These are phyloP conservation scores for Sisor rabdophorus DNA, from an alignment of 2,113 vertebrate genomes.

Conservation along the genomic window DNA sequence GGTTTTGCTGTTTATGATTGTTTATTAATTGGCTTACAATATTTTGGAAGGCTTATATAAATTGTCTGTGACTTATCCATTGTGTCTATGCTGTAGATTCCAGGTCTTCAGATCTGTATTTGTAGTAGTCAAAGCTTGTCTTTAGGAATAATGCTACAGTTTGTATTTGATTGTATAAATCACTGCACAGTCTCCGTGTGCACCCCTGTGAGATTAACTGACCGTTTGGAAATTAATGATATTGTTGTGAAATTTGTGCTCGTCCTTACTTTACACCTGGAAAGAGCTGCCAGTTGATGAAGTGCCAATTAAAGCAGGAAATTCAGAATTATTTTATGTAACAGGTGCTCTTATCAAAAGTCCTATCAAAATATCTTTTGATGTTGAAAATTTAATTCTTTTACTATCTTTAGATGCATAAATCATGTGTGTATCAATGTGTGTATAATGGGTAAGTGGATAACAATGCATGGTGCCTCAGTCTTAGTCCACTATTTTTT, in stretches of 20 bases:
- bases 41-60: not conserved
- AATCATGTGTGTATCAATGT: not conserved
- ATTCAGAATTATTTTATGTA: constrained; percentile 36
- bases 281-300: constrained; percentile 6
- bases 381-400: constrained; percentile 18
- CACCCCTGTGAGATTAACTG: not conserved
- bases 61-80: not conserved
- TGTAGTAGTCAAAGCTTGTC: not conserved
- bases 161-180: not conserved
- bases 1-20: not conserved
- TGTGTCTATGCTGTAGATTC: not conserved
- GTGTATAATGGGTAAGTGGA: too few species aligned
- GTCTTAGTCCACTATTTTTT: too few species aligned
- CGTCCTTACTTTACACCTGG: not conserved
- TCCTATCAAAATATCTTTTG: not conserved
- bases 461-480: too few species aligned
- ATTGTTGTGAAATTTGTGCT: not conserved
- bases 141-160: not conserved
- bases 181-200: not conserved
- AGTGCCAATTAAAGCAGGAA: constrained; percentile 19
- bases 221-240: not conserved
- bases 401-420: constrained; percentile 7
- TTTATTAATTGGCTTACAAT: too few species aligned
- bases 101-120: not conserved
- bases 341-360: constrained; percentile 20